Conservation (phyloP, 2,797 vertebrate genomes). For the Tamandua tetradactyla region DNA sequence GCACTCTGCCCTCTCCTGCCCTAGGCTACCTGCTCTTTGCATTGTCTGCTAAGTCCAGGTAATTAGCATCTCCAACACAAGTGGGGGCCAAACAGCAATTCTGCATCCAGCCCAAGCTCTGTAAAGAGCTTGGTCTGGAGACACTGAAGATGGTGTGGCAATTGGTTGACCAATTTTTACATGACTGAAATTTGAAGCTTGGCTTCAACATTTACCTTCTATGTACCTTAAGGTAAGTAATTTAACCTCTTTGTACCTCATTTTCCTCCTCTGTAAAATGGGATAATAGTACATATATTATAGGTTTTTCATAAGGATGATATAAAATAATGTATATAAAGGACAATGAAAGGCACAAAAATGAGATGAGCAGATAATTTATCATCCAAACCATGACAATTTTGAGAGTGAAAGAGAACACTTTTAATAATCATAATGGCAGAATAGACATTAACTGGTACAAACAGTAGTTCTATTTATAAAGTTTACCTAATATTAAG, state of each 20-base stretch:
- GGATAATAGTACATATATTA: background rate
- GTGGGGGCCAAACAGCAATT: background rate
- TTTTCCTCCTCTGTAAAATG: slow-evolving; percentile 7
- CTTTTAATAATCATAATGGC: slow-evolving; percentile 45
- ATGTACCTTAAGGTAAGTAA: slow-evolving; percentile 8
- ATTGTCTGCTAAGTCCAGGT: background rate
- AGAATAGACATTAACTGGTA: background rate
- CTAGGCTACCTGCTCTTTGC: background rate
- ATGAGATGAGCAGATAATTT: background rate
- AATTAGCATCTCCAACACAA: background rate
- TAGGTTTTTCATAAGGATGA: background rate
- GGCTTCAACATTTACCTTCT: background rate
- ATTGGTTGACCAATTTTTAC: background rate
- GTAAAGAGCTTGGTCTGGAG: background rate
- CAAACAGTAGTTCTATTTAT: background rate
- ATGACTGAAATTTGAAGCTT: background rate
- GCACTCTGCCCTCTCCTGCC: background rate
- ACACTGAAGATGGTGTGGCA: background rate
- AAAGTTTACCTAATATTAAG: background rate
- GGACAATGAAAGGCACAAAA: background rate
- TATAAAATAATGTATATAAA: slow-evolving; percentile 20
- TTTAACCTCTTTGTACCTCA: background rate
- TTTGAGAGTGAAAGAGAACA: background rate
- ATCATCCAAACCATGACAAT: background rate
- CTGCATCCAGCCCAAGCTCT: background rate